Percentiles rank a stretch among this genome's conserved stretches.
These are phyloP conservation scores for Batillaria attramentaria DNA, from an alignment of 1,140 invertebrate species.

Conservation along the genomic window DNA sequence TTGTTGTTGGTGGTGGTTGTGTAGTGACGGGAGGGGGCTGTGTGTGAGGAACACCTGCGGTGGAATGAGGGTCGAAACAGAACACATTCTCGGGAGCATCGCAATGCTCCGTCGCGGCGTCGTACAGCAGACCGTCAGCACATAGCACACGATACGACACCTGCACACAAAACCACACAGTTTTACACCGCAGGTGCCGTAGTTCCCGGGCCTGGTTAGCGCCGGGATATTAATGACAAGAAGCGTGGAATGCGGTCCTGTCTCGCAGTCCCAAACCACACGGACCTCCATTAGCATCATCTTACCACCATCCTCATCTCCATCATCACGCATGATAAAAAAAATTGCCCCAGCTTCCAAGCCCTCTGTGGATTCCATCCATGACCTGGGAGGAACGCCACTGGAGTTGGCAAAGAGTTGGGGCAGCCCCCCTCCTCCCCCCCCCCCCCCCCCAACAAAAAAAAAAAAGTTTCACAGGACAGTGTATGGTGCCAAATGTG, in stretches of 20 bases:
- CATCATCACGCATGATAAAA: not conserved
- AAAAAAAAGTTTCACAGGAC: too few relatives aligned
- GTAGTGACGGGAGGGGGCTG: not conserved
- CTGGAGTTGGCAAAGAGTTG: not conserved
- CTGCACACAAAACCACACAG: conserved; percentile 5
- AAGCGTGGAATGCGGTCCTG: too few relatives aligned
- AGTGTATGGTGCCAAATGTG: too few relatives aligned
- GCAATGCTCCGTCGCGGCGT: conserved; percentile 18
- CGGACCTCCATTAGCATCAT: not conserved
- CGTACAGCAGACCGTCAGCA: conserved; percentile 9
- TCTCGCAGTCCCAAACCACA: too few relatives aligned
- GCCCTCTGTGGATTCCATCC: not conserved
- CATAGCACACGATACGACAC: conserved; percentile 15
- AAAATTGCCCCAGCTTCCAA: not conserved
- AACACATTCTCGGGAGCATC: conserved; percentile 4
- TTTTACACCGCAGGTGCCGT: not conserved
- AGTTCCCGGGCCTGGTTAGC: too few relatives aligned
- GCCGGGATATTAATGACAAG: too few relatives aligned
- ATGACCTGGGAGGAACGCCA: not conserved
- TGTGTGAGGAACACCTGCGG: not conserved
- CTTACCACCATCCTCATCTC: not conserved
- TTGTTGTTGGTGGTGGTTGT: not conserved
- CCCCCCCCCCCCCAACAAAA: too few relatives aligned
- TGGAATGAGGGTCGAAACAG: conserved; percentile 13
- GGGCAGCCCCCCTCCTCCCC: too few relatives aligned